Base-by-base conservation (phyloP, 1,140 invertebrate species). In the Rhynchophorus ferrugineus region DNA sequence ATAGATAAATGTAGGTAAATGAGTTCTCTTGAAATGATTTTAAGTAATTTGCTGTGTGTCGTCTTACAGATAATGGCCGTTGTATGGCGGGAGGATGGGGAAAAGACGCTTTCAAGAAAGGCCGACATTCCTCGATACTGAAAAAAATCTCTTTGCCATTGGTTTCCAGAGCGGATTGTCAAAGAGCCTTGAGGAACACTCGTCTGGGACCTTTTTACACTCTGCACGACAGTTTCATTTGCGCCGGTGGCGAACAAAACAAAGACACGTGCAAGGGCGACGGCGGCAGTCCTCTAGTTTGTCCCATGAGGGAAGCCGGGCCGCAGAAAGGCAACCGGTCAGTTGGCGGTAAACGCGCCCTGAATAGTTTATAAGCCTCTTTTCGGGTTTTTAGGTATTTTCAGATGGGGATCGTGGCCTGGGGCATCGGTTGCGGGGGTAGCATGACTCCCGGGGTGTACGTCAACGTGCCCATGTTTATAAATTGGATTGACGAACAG, bases 201-300 rank as follows among this genome's bases (percentile, higher is more conserved):
- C 65, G 79, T 53, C 67, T 88, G 1, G 83, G 84, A 2, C 59
- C 58, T 0, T 71, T 68, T 38, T 89, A 80, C 58, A 61, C 70
- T 17, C 62, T 89, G 2, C 75, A 85, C 49, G 61, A 74, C 2
- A 80, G 77, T 50, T 86, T 86, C 61, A 71, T 84, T n/a, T 86
- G 84, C 56, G 84, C 85, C 18, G 85, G 85, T 5, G 84, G 84
- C 1, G 70, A 78, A 52, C 14, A 64, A 19, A 81, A 77, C 34
- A 76, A 74, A 62, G 85, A 89, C 59, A 84, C 84, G 1, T 89
- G 85, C 61, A 78, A 72, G 56, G 81, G 79, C 49, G 76, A 77
- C 46, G 73, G 74, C 2, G 75, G 74, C 1, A 71, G 78, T 43
- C 83, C 84, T 1, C 52, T 88, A 9, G 75, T 81, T 48, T 86